Conservation (phyloP, 2,888 invertebrate genomes). For the Eupeodes latifasciatus region DNA sequence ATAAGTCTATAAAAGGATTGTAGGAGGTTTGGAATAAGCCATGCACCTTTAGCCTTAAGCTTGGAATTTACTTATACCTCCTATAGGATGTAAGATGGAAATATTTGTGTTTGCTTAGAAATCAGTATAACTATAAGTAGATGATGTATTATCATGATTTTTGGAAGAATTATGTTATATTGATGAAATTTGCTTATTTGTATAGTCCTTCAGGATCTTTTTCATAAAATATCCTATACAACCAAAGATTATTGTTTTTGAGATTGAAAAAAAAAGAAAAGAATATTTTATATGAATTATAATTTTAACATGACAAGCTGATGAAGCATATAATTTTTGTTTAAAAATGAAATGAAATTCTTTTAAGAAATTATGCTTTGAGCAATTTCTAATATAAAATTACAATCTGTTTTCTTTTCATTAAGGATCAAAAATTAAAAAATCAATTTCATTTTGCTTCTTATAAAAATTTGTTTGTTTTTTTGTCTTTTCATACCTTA, state of each 20-base stretch:
- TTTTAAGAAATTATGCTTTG: too few relatives aligned
- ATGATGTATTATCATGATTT: background rate
- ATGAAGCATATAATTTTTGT: too few relatives aligned
- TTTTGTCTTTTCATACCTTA: background rate
- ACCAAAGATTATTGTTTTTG: background rate
- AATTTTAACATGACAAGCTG: background rate
- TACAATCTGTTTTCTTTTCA: too few relatives aligned
- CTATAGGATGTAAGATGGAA: background rate
- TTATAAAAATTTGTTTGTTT: background rate
- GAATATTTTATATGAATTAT: background rate
- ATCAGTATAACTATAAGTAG: background rate
- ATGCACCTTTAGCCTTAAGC: background rate
- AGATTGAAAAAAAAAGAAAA: background rate
- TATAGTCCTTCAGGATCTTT: background rate
- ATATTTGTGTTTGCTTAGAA: background rate
- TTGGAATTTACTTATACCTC: background rate
- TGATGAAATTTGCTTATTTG: background rate
- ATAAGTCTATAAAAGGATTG: conserved; percentile 22
- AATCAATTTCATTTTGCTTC: background rate
- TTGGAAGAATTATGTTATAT: background rate
- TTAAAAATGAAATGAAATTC: too few relatives aligned
- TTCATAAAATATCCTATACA: background rate
- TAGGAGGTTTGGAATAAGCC: background rate
- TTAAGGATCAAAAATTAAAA: background rate
- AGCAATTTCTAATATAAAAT: too few relatives aligned